Evolutionary conservation across 2,113 vertebrate species (phyloP), one percentile per base, ranked within the genome.

Genomic region (Coracopsis vasa): DNA sequence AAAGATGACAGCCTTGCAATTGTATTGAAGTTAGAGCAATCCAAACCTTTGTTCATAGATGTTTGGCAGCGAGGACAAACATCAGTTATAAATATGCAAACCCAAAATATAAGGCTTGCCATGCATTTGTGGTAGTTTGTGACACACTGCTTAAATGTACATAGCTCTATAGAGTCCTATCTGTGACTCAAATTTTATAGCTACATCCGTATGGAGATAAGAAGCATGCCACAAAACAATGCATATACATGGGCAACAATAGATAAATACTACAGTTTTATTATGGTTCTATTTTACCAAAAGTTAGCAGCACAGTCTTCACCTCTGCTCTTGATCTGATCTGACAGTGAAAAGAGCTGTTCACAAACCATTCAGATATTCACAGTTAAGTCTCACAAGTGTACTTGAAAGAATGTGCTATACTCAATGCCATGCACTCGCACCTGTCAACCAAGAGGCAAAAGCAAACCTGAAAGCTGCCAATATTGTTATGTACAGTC

Each of bases 391-490:
- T 62, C 72, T 94, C 74, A 48, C 45, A 90, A 79, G 71, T 33
- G 11, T 39, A 37, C 58, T 89, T 92, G 74, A 82, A 86, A 69
- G 73, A 71, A 69, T 35, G 51, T 56, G 47, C 89, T 87, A 31
- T 37, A 39, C 78, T 88, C 83, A 71, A 58, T 56, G 45, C 89
- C 12, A 9, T 35, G 74, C 23, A 29, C 54, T 90, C 48, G 18
- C 45, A 54, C 53, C 47, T 81, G 87, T 83, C 91, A 95, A 1
- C 60, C 74, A n/a, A 24, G 35, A 73, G 83, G 67, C 37, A 33
- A 80, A 81, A 91, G 37, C 56, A 88, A 92, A 90, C 27, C 39
- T 81, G 75, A 92, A 90, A 78, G 50, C 67, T 95, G 88, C 60
- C 91, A 70, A 51, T 89, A 80, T 50, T 39, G 91, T 93, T 77